Conservation (phyloP, 2,888 invertebrate species). For the Patella caerulea region DNA sequence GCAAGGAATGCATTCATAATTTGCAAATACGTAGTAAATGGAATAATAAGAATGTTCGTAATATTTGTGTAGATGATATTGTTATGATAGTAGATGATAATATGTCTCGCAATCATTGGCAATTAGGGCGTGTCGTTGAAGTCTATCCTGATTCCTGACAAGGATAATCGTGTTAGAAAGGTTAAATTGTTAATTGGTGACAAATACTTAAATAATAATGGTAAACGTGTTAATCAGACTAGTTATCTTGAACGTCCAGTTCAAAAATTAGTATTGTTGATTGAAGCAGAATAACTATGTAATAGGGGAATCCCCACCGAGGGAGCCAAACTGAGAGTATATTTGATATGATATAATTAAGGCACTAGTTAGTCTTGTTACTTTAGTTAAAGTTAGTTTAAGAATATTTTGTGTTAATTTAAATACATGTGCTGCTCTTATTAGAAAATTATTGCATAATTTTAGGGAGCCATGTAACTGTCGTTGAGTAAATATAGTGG, state of each 20-base stretch:
- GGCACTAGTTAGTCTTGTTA: not conserved
- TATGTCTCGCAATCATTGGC: constrained; percentile 16
- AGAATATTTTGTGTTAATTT: not conserved
- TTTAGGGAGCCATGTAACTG: constrained; percentile 3
- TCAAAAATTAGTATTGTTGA: not conserved
- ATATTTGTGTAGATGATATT: constrained; percentile 14
- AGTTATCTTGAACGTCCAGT: not conserved
- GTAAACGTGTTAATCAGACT: not conserved
- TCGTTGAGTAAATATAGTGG: not conserved
- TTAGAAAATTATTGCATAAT: not conserved
- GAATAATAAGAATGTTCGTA: not conserved
- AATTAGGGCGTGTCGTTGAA: constrained; percentile 12
- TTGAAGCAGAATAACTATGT: not conserved
- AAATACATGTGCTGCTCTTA: not conserved
- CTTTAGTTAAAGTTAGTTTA: not conserved
- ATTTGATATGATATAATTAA: not conserved
- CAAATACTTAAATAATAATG: not conserved
- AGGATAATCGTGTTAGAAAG: constrained; percentile 13
- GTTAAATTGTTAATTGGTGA: constrained; percentile 4
- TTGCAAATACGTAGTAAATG: constrained; percentile 30
- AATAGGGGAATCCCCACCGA: constrained; percentile 1
- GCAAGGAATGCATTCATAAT: constrained; percentile 24
- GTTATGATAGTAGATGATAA: constrained; percentile 15
- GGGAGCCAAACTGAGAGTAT: not conserved
- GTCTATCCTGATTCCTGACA: constrained; percentile 15